Percentiles rank a stretch among this genome's conserved stretches.
Evolutionary conservation across 2,113 vertebrate species (phyloP).

Genomic region (Asarcornis scutulata): DNA sequence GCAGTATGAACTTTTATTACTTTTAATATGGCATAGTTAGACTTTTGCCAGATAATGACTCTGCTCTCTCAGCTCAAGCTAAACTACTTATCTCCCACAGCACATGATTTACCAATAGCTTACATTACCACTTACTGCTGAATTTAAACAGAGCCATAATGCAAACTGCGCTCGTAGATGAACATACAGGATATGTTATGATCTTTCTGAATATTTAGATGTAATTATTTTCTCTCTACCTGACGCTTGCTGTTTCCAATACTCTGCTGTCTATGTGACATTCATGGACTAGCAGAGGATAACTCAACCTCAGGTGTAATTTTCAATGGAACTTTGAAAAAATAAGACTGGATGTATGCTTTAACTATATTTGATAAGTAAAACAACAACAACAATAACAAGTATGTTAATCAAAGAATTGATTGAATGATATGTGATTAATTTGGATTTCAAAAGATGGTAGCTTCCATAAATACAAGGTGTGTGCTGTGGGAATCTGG

Average conservation of each 20-base stretch:
- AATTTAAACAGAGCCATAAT: neutral
- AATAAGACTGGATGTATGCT: neutral
- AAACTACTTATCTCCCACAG: neutral
- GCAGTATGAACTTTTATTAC: neutral
- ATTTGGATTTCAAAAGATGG: neutral
- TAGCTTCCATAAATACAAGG: neutral
- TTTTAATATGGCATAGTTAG: neutral
- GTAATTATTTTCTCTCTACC: neutral
- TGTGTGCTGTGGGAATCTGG: neutral
- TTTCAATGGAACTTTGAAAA: neutral
- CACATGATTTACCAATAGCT: neutral
- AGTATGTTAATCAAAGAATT: neutral
- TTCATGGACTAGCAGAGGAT: neutral
- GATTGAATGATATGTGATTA: neutral
- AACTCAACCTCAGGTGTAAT: neutral
- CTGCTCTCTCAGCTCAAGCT: neutral
- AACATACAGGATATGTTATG: neutral
- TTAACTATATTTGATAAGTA: neutral
- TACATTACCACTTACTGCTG: neutral
- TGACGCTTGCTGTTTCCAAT: neutral
- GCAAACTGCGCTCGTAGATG: neutral
- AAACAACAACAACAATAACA: neutral
- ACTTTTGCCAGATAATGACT: neutral
- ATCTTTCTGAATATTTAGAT: neutral
- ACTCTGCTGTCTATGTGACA: neutral